Base-by-base conservation (phyloP, 1,140 invertebrate genomes). In the Solenopsis invicta region DNA sequence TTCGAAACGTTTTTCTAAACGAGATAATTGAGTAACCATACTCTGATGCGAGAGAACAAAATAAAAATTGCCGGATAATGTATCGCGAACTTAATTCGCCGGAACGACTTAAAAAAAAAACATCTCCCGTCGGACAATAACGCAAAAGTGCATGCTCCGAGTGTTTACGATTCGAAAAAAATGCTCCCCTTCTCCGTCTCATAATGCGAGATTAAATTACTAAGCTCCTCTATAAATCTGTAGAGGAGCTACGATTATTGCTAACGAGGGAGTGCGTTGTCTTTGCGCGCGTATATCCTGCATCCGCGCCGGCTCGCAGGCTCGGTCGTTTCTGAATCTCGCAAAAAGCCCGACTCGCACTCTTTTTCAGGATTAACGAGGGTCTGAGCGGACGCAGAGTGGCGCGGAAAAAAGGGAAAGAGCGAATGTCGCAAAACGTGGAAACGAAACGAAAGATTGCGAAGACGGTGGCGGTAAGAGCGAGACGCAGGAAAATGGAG, bases 321-420 rank as follows among this genome's bases (percentile, higher is more conserved):
- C 75, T 37, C 34, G 16, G 92, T 93, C 92, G 91, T 85, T 90
- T 91, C 89, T 67, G 91, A 90, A 94, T 93, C 88, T 88, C 34
- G 75, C 93, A 92, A 94, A 92, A 94, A 94, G 94, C 66, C 45
- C 92, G 90, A 86, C 75, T 45, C 16, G 16, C 41, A 66, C 87
- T 88, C 94, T 95, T 94, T 92, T 93, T 94, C 93, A 92, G 88
- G 93, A 94, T 94, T 94, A 94, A 86, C 89, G 67, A 82, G 29
- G 80, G 87, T 72, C 62, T 41, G 54, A 66, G 80, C 75, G 34
- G 82, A 80, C 41, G 29, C 71, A 56, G 41, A 86, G 64, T 67
- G 67, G 75, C 48, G 37, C 9, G 21, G 71, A 48, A 29, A 50
- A 24, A n/a, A 29, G n/a, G 18, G 69, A 80, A 71, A 64, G 69